Evolutionary conservation across 2,797 vertebrate species (phyloP).

Genomic region (Natrix natrix): DNA sequence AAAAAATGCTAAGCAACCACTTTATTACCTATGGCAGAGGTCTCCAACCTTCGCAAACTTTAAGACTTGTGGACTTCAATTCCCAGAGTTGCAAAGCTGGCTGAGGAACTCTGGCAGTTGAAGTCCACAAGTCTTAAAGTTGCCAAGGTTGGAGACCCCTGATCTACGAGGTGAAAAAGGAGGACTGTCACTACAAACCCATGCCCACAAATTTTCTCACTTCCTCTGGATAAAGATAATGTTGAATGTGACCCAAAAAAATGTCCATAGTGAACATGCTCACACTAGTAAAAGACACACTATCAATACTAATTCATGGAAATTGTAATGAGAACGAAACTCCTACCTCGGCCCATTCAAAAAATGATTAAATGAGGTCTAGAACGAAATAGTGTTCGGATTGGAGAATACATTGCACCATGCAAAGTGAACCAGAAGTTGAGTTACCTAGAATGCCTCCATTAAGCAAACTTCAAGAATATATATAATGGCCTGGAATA

Average conservation of each 20-base stretch:
- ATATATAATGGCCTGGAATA: neutral
- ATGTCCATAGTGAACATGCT: neutral
- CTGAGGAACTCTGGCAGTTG: no score
- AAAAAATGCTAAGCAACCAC: neutral
- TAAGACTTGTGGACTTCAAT: no score
- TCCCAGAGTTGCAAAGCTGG: no score
- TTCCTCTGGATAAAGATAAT: neutral
- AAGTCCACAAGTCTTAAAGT: no score
- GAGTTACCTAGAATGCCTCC: neutral
- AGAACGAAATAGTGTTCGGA: neutral
- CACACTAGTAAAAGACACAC: neutral
- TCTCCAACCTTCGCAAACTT: no score
- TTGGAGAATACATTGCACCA: neutral
- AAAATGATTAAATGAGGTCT: neutral
- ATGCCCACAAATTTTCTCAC: neutral
- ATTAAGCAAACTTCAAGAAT: neutral
- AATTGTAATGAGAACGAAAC: neutral
- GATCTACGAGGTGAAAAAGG: neutral
- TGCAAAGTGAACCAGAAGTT: neutral
- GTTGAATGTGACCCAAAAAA: neutral
- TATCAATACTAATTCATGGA: neutral
- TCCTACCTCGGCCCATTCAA: neutral
- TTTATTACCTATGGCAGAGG: neutral
- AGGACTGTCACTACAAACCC: neutral
- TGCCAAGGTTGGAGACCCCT: no score